phyloP scores from a whole-genome alignment of 1,140 invertebrate genomes.

The Ganaspis sp. region DNA sequence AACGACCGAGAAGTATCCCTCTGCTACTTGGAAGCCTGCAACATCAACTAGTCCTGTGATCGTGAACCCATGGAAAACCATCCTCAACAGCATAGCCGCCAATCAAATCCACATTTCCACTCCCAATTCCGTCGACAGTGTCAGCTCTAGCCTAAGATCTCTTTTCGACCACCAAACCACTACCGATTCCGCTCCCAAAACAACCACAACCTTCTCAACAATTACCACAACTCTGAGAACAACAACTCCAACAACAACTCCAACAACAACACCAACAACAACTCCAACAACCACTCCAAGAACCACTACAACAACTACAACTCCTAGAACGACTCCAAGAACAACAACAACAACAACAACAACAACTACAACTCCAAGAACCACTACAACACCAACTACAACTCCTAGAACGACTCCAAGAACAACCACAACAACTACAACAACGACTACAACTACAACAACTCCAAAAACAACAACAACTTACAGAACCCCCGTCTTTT shows the following conservation, averaged over 20 bases:
- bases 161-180: constrained; percentile 6
- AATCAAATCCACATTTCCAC: constrained; percentile 9
- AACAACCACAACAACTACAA: constrained; percentile 4
- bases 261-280: constrained; percentile 20
- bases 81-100: not conserved
- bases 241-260: constrained; percentile 1
- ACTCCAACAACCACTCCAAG: constrained; percentile 21
- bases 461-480: not conserved
- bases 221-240: constrained; percentile 37
- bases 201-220: constrained; percentile 5
- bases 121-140: not conserved
- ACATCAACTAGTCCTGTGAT: not conserved
- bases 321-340: constrained; percentile 42
- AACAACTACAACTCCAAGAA: constrained; percentile 39
- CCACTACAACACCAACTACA: constrained; percentile 30
- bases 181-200: constrained; percentile 14
- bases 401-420: not conserved
- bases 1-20: constrained; percentile 34
- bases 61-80: not conserved
- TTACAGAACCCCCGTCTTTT: constrained; percentile 21
- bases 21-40: constrained; percentile 52
- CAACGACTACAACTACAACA: not conserved
- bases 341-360: constrained; percentile 40
- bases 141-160: not conserved
- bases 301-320: constrained; percentile 31